Evolutionary conservation across 2,113 vertebrate species (phyloP).

Genomic region (Cyanocitta stelleri): DNA sequence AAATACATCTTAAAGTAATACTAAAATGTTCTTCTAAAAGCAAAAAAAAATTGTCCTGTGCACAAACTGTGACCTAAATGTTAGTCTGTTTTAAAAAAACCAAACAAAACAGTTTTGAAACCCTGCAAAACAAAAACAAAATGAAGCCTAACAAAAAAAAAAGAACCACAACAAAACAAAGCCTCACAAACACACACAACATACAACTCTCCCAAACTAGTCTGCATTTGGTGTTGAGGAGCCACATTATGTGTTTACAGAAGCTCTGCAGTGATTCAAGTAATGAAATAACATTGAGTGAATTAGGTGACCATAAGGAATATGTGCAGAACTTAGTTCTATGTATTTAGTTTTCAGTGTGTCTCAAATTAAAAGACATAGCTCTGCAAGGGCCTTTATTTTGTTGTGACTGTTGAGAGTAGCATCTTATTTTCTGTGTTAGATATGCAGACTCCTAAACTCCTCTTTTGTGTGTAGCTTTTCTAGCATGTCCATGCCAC

Average conservation of each 20-base stretch:
- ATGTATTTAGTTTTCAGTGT: background rate
- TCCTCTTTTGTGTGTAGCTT: background rate
- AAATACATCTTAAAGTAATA: background rate
- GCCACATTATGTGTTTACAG: rapidly evolving
- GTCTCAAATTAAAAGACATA: background rate
- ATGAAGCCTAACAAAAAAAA: background rate
- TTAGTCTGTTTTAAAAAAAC: background rate
- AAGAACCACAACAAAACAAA: background rate
- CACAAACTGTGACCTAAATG: background rate
- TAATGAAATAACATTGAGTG: background rate
- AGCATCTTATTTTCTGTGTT: background rate
- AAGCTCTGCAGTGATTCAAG: background rate
- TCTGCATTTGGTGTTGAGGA: background rate
- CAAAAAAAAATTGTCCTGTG: background rate
- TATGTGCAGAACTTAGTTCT: background rate
- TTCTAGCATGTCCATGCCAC: background rate
- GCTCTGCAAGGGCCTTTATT: background rate
- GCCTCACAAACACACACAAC: background rate
- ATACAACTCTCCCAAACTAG: background rate
- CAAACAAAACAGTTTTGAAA: background rate
- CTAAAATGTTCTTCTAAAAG: background rate
- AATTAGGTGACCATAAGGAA: background rate
- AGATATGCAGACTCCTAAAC: background rate
- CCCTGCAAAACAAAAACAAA: background rate
- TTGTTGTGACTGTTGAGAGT: background rate